Percentiles rank a stretch among this genome's conserved stretches.
These are phyloP conservation scores for Aldrovandia affinis DNA, from an alignment of 2,797 vertebrate species.

Conservation along the genomic window DNA sequence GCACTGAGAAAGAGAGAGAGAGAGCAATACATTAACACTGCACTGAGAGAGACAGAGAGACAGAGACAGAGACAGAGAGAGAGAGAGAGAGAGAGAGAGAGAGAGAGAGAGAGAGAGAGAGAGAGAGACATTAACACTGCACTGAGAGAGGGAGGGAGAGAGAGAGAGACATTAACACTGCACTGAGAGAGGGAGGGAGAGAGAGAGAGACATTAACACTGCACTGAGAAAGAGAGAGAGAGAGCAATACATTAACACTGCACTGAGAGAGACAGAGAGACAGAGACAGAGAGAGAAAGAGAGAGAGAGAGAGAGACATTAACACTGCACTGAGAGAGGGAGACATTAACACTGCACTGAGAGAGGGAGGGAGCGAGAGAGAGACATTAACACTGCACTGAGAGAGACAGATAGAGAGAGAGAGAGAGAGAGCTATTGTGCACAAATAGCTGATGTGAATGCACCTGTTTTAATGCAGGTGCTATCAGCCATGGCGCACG, in stretches of 20 bases:
- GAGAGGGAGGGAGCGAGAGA: too few relatives aligned
- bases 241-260: too few relatives aligned
- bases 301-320: too few relatives aligned
- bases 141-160: too few relatives aligned
- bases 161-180: too few relatives aligned
- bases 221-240: slow-evolving; percentile 14
- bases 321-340: too few relatives aligned
- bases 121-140: too few relatives aligned
- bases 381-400: too few relatives aligned
- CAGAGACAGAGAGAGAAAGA: slow-evolving; percentile 59
- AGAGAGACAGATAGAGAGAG: not conserved
- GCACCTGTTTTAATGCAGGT: slow-evolving; percentile 54
- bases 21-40: too few relatives aligned
- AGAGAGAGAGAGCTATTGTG: slow-evolving; percentile 50
- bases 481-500: not conserved
- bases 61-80: slow-evolving; percentile 13
- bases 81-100: slow-evolving; percentile 9
- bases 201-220: slow-evolving; percentile 12
- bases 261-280: too few relatives aligned
- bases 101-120: slow-evolving; percentile 23
- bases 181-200: not conserved
- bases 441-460: slow-evolving; percentile 69
- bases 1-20: too few relatives aligned
- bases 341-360: too few relatives aligned
- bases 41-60: not conserved